Conservation (phyloP, 2,113 vertebrate species). For the Hypocryptadius cinnamomeus region DNA sequence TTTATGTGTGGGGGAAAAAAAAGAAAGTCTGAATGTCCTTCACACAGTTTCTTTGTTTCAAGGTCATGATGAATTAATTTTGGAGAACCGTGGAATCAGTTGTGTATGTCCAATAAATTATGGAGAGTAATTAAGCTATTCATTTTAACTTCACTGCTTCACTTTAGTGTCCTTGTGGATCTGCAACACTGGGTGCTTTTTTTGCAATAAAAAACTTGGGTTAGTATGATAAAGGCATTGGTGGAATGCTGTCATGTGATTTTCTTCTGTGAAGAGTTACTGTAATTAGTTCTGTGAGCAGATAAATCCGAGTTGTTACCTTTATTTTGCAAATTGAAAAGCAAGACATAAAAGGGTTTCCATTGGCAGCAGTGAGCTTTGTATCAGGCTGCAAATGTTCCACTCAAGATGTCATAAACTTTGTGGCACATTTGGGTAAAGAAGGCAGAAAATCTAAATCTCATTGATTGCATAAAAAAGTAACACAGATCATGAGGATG, state of each 20-base stretch:
- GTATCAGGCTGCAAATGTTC: background rate
- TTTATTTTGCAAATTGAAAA: background rate
- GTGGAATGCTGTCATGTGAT: background rate
- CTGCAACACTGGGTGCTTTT: background rate
- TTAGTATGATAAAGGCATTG: background rate
- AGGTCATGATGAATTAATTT: conserved; percentile 23
- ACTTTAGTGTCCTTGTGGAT: conserved; percentile 23
- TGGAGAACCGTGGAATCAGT: conserved; percentile 13
- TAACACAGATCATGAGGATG: background rate
- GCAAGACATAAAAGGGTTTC: background rate
- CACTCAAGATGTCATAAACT: background rate
- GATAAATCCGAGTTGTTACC: background rate
- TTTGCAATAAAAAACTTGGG: background rate
- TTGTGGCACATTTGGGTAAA: background rate
- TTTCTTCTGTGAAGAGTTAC: background rate
- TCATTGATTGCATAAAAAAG: background rate
- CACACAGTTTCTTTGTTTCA: background rate
- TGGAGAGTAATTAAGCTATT: conserved; percentile 47
- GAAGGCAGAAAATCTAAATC: background rate
- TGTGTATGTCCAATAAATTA: conserved; percentile 51
- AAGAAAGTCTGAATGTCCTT: background rate
- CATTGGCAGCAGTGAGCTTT: background rate
- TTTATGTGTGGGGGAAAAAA: background rate
- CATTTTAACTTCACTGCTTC: conserved; percentile 7
- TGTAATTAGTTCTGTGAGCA: background rate